phyloP scores from a whole-genome alignment of 2,888 invertebrate genomes.

The Drosophila kokeensis region DNA sequence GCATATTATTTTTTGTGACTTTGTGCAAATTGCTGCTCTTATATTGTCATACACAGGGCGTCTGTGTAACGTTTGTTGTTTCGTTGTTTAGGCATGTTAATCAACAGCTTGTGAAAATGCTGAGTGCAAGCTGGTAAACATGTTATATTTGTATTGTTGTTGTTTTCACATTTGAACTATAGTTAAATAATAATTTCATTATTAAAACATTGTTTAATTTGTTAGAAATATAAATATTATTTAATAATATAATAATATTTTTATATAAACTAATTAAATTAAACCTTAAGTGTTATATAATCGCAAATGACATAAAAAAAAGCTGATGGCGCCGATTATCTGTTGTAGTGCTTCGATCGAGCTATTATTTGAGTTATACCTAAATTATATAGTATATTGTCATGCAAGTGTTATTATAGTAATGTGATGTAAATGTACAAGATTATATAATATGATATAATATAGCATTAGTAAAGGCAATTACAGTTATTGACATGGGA shows the following conservation, averaged over 20 bases:
- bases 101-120: slow-evolving; percentile 35
- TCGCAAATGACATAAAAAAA: not conserved
- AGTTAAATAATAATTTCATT: not conserved
- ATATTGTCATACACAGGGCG: slow-evolving; percentile 37
- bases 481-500: slow-evolving; percentile 39
- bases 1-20: slow-evolving; percentile 14
- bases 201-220: not conserved
- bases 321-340: not conserved
- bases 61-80: slow-evolving; percentile 34
- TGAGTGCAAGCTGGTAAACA: slow-evolving; percentile 6
- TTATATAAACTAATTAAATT: not conserved
- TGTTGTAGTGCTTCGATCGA: not conserved
- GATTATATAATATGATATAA: not conserved
- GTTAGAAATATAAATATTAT: not conserved
- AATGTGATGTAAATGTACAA: not conserved
- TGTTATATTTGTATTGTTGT: not conserved
- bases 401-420: not conserved
- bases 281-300: not conserved
- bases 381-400: not conserved
- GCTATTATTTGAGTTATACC: not conserved
- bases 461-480: slow-evolving; percentile 28
- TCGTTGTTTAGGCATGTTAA: slow-evolving; percentile 33
- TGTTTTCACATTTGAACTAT: slow-evolving; percentile 1
- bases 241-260: not conserved
- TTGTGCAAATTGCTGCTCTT: slow-evolving; percentile 36